phyloP scores from a whole-genome alignment of 2,888 invertebrate genomes.

The Zygothrica quintamaculata region DNA sequence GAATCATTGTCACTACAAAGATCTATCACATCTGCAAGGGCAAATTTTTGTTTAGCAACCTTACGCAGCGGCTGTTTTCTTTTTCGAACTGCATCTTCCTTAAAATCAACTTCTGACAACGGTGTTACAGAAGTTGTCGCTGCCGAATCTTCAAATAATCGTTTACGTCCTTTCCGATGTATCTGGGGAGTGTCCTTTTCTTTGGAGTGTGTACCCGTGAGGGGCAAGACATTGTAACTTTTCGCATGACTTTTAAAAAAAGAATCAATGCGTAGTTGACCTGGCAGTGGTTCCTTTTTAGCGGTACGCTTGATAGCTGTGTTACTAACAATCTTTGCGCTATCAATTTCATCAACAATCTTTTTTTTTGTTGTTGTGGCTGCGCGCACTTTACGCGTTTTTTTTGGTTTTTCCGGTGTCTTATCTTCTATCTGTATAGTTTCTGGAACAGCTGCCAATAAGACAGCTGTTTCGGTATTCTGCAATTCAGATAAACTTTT shows the following conservation, averaged over 20 bases:
- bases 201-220: not conserved
- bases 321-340: constrained; percentile 4
- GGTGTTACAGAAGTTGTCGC: constrained; percentile 1
- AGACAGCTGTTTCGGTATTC: not conserved
- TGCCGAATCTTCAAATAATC: constrained; percentile 59
- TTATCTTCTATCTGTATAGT: not conserved
- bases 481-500: constrained; percentile 51
- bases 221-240: constrained; percentile 48
- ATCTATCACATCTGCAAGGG: constrained; percentile 50
- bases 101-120: not conserved
- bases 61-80: constrained; percentile 28
- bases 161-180: constrained; percentile 60
- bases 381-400: constrained; percentile 34
- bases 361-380: constrained; percentile 58
- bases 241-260: constrained; percentile 75
- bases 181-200: constrained; percentile 11
- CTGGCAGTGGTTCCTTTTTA: constrained; percentile 62
- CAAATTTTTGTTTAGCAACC: constrained; percentile 7
- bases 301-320: constrained; percentile 41
- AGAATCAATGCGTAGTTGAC: constrained; percentile 70
- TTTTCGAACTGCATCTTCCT: constrained; percentile 4
- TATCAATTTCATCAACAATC: constrained; percentile 5
- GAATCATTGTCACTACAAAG: constrained; percentile 64
- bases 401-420: constrained; percentile 55
- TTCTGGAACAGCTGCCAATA: not conserved